Evolutionary conservation across 1,140 invertebrate genomes (phyloP).

Genomic region (Popillia japonica): DNA sequence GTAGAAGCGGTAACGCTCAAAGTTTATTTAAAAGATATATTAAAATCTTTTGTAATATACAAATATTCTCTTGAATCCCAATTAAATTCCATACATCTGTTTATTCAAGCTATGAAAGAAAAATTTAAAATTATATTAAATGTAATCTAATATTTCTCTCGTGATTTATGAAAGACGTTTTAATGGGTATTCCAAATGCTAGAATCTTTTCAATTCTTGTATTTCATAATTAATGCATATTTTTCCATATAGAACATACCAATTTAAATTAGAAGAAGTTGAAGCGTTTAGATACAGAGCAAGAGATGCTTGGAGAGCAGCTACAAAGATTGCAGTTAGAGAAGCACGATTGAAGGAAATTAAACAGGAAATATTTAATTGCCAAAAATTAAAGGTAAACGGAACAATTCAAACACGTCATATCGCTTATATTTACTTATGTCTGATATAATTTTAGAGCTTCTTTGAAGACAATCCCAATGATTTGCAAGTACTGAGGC

Average conservation of each 20-base stretch:
- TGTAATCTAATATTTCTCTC: no score
- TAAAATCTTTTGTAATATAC: no score
- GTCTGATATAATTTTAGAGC: constrained; percentile 63
- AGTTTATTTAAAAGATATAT: no score
- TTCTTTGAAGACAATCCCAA: constrained; percentile 96
- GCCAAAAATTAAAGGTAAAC: constrained; percentile 86
- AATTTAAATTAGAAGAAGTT: constrained; percentile 94
- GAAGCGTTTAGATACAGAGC: constrained; percentile 95
- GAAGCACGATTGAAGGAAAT: constrained; percentile 97
- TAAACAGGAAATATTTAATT: constrained; percentile 91
- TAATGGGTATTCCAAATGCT: no score
- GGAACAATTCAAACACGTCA: not conserved
- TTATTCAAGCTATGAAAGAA: no score
- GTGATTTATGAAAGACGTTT: no score
- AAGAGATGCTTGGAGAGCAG: constrained; percentile 91
- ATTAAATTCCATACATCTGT: no score
- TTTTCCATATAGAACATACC: constrained; percentile 88
- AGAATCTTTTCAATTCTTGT: no score
- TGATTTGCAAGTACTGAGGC: constrained; percentile 87
- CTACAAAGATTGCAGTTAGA: constrained; percentile 89
- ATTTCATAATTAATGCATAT: no score
- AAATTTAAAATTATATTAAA: no score
- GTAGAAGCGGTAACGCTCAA: no score
- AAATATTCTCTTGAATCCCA: no score
- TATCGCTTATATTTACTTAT: not conserved